Evolutionary conservation across 1,140 invertebrate species (phyloP), one percentile per base, ranked within the genome.

Genomic region (Acromyrmex echinatior): DNA sequence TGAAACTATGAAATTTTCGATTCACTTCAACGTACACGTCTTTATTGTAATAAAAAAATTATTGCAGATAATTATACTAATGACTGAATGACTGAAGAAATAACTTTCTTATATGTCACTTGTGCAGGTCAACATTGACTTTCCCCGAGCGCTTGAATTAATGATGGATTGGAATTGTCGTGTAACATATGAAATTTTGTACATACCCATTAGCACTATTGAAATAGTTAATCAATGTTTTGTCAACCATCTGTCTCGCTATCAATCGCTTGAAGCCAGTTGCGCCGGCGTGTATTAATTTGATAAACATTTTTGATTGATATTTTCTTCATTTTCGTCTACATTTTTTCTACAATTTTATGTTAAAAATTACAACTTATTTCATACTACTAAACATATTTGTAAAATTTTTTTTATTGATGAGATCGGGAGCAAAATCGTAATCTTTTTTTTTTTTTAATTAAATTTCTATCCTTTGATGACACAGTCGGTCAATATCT

Each of bases 141-240:
- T 84, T 6, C n/a, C 9, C 2, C 56, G 80, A 82, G 39, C 70
- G 70, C 56, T 82, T 84, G 39, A n/a, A 74, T 60, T 70, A 73
- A 62, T 51, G 88, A 51, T 74, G 90, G 88, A 84, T 92, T 88
- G 85, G 74, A 90, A 91, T 90, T 91, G 88, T 89, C 74, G 65
- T 93, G 92, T 93, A 93, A 92, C 82, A 92, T 93, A 93, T 89
- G 60, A 82, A 78, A 91, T 92, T 93, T 93, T 94, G 93, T 94
- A 94, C 87, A 94, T 94, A 94, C 86, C 70, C 82, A 68, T 65
- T 92, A 92, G 89, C 86, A 80, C 88, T 92, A 93, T 90, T 90
- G 87, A 88, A 89, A 91, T 87, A 86, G 84, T 85, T 87, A 92
- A 91, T 92, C 88, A 86, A 90, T 88, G 91, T 93, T 89, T 56